phyloP scores from a whole-genome alignment of 1,140 invertebrate species.

The Aricia agestis region DNA sequence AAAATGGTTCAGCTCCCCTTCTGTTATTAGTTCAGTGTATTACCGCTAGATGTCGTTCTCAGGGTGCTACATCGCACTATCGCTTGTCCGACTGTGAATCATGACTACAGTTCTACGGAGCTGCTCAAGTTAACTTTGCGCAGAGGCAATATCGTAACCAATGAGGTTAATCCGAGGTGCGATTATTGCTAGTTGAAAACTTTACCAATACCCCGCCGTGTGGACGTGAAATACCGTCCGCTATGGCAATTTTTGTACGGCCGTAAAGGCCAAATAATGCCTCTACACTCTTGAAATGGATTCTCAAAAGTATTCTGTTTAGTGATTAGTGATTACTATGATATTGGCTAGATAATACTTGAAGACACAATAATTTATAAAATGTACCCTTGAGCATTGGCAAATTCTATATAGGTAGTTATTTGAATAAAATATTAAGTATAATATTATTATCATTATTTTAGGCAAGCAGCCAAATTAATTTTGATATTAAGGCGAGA shows the following conservation, averaged over 20 bases:
- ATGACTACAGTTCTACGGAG: conserved; percentile 8
- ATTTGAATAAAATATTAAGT: too few species aligned
- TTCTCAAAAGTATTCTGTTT: too few species aligned
- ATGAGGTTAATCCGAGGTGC: conserved; percentile 91
- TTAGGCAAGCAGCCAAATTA: too few species aligned
- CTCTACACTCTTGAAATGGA: too few species aligned
- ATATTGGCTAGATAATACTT: too few species aligned
- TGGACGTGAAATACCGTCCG: conserved; percentile 37
- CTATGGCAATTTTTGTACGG: conserved; percentile 42
- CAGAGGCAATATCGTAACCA: conserved; percentile 90
- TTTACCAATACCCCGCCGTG: conserved; percentile 78
- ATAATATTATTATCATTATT: too few species aligned
- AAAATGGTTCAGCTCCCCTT: not conserved
- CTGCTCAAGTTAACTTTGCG: conserved; percentile 78
- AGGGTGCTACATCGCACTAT: conserved; percentile 35
- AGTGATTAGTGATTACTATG: too few species aligned
- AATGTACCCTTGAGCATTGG: too few species aligned
- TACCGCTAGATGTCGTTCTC: conserved; percentile 42
- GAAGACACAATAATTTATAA: too few species aligned
- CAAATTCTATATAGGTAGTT: too few species aligned
- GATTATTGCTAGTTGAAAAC: conserved; percentile 95
- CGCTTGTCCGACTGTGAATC: conserved; percentile 18
- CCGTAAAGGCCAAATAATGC: conserved; percentile 34
- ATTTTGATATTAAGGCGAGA: too few species aligned
- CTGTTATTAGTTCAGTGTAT: not conserved